Percentiles rank a stretch among this genome's conserved stretches.
Evolutionary conservation across 1,140 invertebrate genomes (phyloP).

Genomic region (Microplitis demolitor): DNA sequence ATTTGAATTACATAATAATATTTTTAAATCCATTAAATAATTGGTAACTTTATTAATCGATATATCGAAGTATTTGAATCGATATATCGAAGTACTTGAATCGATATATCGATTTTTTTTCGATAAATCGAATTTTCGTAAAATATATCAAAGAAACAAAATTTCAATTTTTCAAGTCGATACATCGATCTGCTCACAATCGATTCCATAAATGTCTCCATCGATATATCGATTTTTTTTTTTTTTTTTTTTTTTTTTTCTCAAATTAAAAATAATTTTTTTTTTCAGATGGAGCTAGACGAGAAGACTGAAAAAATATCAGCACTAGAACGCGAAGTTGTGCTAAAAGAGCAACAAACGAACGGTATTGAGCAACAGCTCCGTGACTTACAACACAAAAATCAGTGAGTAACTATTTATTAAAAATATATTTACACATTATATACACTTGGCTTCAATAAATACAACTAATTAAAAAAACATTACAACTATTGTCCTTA

Average conservation of each 20-base stretch:
- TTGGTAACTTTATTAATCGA: too few species aligned
- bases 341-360: slow-evolving; percentile 54
- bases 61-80: too few species aligned
- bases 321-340: slow-evolving; percentile 64
- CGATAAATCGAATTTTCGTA: too few species aligned
- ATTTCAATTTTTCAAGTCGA: too few species aligned
- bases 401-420: slow-evolving; percentile 53
- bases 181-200: too few species aligned
- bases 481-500: not conserved
- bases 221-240: too few species aligned
- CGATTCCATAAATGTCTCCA: too few species aligned
- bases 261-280: slow-evolving; percentile 9
- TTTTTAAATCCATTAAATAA: too few species aligned
- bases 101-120: too few species aligned
- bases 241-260: not conserved
- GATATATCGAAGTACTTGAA: too few species aligned
- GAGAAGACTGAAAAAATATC: slow-evolving; percentile 65
- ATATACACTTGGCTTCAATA: not conserved
- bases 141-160: too few species aligned
- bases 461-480: not conserved
- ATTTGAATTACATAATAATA: too few species aligned
- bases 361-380: slow-evolving; percentile 48
- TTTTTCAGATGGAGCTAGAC: slow-evolving; percentile 63
- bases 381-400: slow-evolving; percentile 52
- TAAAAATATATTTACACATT: not conserved